phyloP scores from a whole-genome alignment of 2,113 vertebrate species.

The Apodemus speciosus region DNA sequence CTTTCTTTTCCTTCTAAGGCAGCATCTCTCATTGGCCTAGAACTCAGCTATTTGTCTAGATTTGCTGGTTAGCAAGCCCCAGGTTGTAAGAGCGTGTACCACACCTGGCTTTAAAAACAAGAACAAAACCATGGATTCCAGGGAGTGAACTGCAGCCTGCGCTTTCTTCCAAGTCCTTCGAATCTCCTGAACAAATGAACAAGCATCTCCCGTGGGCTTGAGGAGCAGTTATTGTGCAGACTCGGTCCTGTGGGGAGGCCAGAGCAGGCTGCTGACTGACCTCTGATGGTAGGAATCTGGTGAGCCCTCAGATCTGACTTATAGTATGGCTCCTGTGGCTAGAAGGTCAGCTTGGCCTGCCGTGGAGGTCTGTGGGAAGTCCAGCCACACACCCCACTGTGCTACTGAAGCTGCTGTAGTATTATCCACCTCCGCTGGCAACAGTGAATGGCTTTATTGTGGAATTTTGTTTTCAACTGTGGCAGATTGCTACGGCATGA shows the following conservation, averaged over 20 bases:
- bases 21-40: neutral
- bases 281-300: rapidly evolving
- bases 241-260: neutral
- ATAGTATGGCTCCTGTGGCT: neutral
- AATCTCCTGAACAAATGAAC: neutral
- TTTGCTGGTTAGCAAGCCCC: neutral
- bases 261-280: rapidly evolving
- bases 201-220: neutral
- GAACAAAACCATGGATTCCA: neutral
- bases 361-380: neutral
- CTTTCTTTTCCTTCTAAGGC: neutral
- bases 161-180: neutral
- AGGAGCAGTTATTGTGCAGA: rapidly evolving
- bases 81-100: neutral
- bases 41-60: neutral
- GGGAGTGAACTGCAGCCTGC: neutral
- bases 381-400: neutral
- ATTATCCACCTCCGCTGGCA: neutral
- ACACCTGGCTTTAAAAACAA: neutral
- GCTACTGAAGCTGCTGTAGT: neutral
- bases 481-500: neutral
- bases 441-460: neutral
- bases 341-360: neutral
- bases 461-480: neutral
- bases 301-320: neutral